Evolutionary conservation across 2,113 vertebrate genomes (phyloP).

Genomic region (Microtus richardsoni): DNA sequence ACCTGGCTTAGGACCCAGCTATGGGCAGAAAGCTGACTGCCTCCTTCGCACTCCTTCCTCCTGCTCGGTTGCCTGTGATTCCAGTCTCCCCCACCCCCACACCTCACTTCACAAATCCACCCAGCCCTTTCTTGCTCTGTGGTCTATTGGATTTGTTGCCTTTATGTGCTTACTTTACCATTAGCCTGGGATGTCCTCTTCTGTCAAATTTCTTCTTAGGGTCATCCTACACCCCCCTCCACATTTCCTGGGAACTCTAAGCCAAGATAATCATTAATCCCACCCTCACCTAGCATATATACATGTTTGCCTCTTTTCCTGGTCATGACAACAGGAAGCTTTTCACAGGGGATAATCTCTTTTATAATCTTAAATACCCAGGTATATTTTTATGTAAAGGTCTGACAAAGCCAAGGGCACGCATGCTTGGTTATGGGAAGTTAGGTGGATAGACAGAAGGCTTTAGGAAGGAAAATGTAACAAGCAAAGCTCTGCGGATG

Average conservation of each 20-base stretch:
- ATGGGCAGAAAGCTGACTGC: background rate
- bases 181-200: background rate
- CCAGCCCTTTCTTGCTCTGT: background rate
- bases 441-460: background rate
- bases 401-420: background rate
- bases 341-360: background rate
- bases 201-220: background rate
- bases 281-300: background rate
- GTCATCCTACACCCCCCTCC: background rate
- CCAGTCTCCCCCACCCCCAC: no score
- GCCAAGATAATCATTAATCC: conserved; percentile 13
- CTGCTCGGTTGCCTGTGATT: background rate
- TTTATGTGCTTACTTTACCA: background rate
- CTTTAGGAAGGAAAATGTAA: background rate
- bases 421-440: background rate
- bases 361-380: background rate
- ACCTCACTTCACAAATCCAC: background rate
- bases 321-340: background rate
- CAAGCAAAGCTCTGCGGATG: background rate
- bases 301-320: background rate
- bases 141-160: background rate
- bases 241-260: background rate
- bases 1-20: background rate
- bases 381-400: background rate
- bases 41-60: background rate